Conservation (phyloP, 2,113 vertebrate genomes). For the Corythaeola cristata region DNA sequence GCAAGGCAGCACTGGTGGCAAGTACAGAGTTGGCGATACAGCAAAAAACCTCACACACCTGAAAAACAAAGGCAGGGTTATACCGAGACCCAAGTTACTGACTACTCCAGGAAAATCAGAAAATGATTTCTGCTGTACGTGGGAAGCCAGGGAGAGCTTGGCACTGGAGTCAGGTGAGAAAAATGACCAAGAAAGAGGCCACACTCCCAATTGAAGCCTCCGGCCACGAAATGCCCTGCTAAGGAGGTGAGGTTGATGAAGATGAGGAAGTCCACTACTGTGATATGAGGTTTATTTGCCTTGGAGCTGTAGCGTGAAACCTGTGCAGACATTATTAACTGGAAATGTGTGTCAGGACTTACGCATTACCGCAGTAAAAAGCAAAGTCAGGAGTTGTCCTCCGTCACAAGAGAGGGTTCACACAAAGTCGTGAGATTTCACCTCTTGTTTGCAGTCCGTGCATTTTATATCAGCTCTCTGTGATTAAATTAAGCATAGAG, state of each 20-base stretch:
- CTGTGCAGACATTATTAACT: neutral
- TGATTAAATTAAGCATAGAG: neutral
- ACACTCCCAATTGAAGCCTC: fast-evolving
- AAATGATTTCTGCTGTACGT: neutral
- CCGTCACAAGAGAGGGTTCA: neutral
- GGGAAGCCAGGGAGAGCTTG: neutral
- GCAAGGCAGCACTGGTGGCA: neutral
- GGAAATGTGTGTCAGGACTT: neutral
- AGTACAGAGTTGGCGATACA: neutral
- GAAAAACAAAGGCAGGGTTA: neutral
- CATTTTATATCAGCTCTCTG: neutral
- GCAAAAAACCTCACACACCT: neutral
- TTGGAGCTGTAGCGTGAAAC: neutral
- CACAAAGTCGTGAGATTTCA: neutral
- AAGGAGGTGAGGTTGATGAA: neutral
- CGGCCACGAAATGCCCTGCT: neutral
- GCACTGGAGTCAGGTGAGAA: neutral
- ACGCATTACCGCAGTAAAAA: neutral
- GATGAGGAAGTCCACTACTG: neutral
- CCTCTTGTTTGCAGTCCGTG: neutral
- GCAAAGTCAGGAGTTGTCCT: neutral
- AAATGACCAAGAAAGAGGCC: neutral
- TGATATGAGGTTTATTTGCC: neutral
- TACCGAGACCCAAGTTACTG: neutral
- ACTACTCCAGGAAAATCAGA: neutral